These are phyloP conservation scores for Ooceraea biroi DNA, from an alignment of 1,140 invertebrate genomes.

Conservation along the genomic window DNA sequence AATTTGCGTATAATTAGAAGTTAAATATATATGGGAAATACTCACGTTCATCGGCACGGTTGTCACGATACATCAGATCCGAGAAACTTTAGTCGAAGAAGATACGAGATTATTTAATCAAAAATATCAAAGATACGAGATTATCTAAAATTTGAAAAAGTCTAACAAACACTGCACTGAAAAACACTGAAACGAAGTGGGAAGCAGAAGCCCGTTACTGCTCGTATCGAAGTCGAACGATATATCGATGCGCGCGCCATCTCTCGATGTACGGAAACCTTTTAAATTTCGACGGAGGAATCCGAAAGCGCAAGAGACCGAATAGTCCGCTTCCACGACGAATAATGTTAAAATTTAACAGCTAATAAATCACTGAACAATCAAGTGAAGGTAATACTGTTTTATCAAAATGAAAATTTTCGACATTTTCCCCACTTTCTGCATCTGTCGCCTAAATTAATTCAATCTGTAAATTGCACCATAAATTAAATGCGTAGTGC, in stretches of 20 bases:
- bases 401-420: neutral
- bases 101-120: no score
- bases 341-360: neutral
- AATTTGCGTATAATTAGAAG: neutral
- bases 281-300: neutral
- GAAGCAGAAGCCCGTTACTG: neutral
- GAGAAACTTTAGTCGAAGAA: neutral
- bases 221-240: neutral
- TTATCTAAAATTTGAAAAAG: neutral
- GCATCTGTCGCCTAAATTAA: neutral
- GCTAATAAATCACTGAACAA: neutral
- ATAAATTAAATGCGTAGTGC: neutral
- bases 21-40: neutral
- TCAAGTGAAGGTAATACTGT: neutral
- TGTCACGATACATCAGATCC: neutral
- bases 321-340: no score
- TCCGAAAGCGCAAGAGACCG: neutral
- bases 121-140: neutral
- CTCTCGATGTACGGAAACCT: neutral
- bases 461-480: neutral
- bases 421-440: neutral
- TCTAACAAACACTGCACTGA: neutral
- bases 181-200: neutral
- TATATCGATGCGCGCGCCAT: conserved; percentile 1
- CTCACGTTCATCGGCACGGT: neutral